A percentile compares a stretch with the other conserved stretches of the same genome.
These are phyloP conservation scores for Gallinago jamesoni DNA, from an alignment of 2,113 vertebrate species.

Conservation along the genomic window DNA sequence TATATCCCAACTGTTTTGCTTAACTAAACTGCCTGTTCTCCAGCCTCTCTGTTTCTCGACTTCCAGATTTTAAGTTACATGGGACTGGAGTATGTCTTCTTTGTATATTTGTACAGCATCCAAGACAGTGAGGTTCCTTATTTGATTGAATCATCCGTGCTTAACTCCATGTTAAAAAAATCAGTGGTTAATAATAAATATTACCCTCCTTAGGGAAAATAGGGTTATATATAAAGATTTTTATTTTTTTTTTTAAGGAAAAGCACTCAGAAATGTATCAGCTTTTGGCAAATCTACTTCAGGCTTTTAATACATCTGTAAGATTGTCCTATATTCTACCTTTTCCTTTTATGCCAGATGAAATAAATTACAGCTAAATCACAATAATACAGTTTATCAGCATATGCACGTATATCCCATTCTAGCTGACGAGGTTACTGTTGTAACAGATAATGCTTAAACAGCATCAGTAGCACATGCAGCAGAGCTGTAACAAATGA, in stretches of 20 bases:
- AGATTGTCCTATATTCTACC: background rate
- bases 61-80: background rate
- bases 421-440: background rate
- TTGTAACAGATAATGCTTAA: constrained; percentile 26
- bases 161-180: background rate
- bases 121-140: background rate
- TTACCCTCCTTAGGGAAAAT: background rate
- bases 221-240: background rate
- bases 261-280: background rate
- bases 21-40: background rate
- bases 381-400: constrained; percentile 4
- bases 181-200: background rate
- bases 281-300: background rate
- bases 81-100: background rate
- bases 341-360: background rate
- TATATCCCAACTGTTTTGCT: background rate
- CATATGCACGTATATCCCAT: background rate
- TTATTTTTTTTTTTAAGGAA: background rate
- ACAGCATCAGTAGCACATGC: background rate
- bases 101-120: background rate
- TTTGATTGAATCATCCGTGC: background rate
- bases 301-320: background rate
- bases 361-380: constrained; percentile 1
- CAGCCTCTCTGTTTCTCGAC: background rate
- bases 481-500: constrained; percentile 1